Evolutionary conservation across 2,113 vertebrate species (phyloP).

Genomic region (Macaca nemestrina): DNA sequence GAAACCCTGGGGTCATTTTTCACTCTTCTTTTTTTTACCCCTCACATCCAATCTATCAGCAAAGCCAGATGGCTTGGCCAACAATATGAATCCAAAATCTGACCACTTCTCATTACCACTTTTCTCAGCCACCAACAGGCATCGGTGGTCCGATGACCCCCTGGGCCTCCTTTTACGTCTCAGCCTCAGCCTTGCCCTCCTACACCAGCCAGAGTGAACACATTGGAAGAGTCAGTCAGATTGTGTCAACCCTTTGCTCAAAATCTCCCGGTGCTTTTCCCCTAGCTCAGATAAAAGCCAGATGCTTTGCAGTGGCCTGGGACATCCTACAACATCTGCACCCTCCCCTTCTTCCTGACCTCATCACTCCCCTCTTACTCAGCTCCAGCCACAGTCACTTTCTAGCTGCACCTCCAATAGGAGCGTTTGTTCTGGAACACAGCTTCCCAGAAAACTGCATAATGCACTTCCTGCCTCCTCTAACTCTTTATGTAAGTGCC

Average conservation of each 20-base stretch:
- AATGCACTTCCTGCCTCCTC: not conserved
- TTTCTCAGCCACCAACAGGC: not conserved
- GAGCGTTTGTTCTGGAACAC: not conserved
- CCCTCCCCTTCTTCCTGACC: too few species aligned
- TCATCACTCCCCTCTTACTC: too few species aligned
- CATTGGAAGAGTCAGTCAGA: not conserved
- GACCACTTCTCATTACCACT: not conserved
- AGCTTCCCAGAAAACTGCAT: too few species aligned
- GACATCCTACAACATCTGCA: accelerated
- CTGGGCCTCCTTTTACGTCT: too few species aligned
- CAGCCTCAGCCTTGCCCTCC: too few species aligned
- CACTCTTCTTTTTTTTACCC: not conserved
- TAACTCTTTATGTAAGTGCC: not conserved
- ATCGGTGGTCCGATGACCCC: too few species aligned
- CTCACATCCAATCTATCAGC: not conserved
- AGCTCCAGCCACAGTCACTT: not conserved
- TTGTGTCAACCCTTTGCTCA: not conserved
- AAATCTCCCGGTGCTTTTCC: not conserved
- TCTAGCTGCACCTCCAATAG: accelerated
- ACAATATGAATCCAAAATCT: not conserved
- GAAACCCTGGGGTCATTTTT: not conserved
- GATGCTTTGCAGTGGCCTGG: not conserved
- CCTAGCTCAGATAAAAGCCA: not conserved
- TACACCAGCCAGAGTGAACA: not conserved
- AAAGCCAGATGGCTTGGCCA: not conserved